phyloP scores from a whole-genome alignment of 2,888 invertebrate genomes.

The Chalcis sispes region DNA sequence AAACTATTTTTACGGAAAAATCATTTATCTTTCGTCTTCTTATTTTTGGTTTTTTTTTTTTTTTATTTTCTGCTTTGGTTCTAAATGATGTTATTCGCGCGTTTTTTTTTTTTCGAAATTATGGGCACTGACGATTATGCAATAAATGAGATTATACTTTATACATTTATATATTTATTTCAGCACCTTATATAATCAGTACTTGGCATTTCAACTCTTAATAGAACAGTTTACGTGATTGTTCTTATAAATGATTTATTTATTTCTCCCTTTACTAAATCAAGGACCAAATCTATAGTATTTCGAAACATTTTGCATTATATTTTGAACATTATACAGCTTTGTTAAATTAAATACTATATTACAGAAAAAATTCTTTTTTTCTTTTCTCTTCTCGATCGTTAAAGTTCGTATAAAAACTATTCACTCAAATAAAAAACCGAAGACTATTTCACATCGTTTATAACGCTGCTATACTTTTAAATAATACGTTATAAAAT shows the following conservation, averaged over 20 bases:
- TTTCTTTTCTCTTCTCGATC: no score
- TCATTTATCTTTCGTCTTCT: no score
- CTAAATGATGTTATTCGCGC: conserved; percentile 41
- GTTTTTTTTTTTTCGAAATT: conserved; percentile 45
- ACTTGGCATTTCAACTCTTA: conserved; percentile 55
- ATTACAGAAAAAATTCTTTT: neutral
- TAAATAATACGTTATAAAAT: no score
- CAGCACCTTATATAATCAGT: conserved; percentile 58
- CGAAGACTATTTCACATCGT: no score
- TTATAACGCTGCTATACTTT: no score
- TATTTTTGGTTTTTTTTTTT: no score
- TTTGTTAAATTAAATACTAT: neutral
- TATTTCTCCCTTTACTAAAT: conserved; percentile 26
- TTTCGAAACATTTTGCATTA: conserved; percentile 18
- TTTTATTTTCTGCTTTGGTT: conserved; percentile 15
- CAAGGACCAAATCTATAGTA: conserved; percentile 17
- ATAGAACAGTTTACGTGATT: conserved; percentile 52
- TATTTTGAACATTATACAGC: neutral
- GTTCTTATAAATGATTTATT: conserved; percentile 52
- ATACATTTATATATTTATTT: conserved; percentile 52
- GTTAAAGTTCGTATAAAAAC: no score
- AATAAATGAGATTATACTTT: conserved; percentile 52
- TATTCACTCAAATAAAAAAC: no score
- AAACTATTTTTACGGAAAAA: conserved; percentile 25
- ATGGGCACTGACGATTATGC: conserved; percentile 53